Base-by-base conservation (phyloP, 2,888 invertebrate genomes). In the Drosophila paramelanica region DNA sequence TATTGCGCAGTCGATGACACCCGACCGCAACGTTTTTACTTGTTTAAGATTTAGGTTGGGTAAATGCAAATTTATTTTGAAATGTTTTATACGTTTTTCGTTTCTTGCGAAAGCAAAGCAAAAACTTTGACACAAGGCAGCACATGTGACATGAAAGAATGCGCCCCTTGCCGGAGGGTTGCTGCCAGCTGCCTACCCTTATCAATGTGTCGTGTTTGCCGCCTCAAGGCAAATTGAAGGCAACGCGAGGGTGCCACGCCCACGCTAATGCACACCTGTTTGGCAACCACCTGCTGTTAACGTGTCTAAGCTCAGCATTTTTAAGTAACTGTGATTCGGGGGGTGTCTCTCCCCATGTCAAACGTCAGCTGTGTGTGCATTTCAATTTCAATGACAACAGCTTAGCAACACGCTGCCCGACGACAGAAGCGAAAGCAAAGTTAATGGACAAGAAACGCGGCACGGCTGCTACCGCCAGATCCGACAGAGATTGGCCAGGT, bases 321-420 rank as follows among this genome's bases (percentile, higher is more conserved):
- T 86, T 84, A 84, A 86, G 85, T 80, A 80, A 89, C 85, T 81
- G 74, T 87, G 89, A 86, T 89, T 89, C 81, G 76, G 75, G 85
- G 85, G 79, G 60, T 71, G 65, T 49, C 66, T 31, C 36, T 11
- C 36, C 10, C 36, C 88, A 68, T 89, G 83, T 85, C 81, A 81
- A 76, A 76, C 84, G 81, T 90, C 89, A 90, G 80, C 84, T 89
- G 88, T 71, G 88, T 71, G 73, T 86, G 77, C 79, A 80, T 78
- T 90, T 65, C 56, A 66, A 82, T 84, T 86, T 84, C 83, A 84
- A 84, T 88, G 88, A 88, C 88, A 85, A 81, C 77, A 81, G 79
- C 77, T 86, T 79, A 79, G 70, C 70, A 82, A 77, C 80, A 82
- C 79, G 69, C 80, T 71, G 85, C 67, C 71, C 73, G 80, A 82